These are phyloP conservation scores for Anarrhichthys ocellatus DNA, from an alignment of 2,113 vertebrate genomes.

Conservation along the genomic window DNA sequence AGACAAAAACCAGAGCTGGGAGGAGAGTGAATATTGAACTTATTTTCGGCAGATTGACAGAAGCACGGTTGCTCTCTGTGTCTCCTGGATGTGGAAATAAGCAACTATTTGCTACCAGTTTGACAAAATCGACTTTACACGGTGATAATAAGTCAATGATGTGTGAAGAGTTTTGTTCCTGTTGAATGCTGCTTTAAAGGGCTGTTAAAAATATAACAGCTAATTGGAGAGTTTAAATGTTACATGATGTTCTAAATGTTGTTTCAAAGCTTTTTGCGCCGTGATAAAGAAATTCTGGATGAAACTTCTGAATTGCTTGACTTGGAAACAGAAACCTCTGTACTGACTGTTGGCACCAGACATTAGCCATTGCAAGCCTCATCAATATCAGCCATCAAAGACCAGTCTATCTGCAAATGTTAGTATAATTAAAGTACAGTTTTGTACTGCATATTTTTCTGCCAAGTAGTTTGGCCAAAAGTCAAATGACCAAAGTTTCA, in stretches of 20 bases:
- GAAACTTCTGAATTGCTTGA: not conserved
- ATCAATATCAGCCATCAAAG: not conserved
- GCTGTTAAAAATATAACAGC: not conserved
- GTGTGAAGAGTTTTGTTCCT: not conserved
- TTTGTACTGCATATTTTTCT: conserved; percentile 3
- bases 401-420: not conserved
- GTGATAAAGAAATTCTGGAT: not conserved
- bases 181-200: not conserved
- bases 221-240: not conserved
- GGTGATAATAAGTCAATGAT: not conserved
- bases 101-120: not conserved
- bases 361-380: not conserved
- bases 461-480: not conserved
- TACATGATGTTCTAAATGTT: not conserved
- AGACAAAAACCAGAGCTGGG: not conserved
- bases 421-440: not conserved
- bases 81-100: not conserved
- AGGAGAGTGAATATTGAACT: not conserved
- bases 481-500: not conserved
- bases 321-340: not conserved
- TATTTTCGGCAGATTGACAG: not conserved
- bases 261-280: not conserved
- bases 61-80: not conserved
- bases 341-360: not conserved
- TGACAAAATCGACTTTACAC: no score